Evolutionary conservation across 2,113 vertebrate species (phyloP), one percentile per base, ranked within the genome.

Genomic region (Etheostoma cragini): DNA sequence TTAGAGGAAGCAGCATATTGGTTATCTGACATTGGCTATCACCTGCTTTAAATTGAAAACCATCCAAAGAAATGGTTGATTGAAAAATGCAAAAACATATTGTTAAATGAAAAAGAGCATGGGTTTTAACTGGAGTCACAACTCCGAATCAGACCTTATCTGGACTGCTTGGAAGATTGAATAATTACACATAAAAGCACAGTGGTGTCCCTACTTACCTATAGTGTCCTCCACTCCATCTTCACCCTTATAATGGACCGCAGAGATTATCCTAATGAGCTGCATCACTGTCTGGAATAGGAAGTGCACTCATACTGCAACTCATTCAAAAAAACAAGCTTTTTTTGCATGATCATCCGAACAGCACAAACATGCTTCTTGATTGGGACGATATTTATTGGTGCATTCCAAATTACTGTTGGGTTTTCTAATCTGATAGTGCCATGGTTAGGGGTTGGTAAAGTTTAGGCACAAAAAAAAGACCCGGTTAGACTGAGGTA

Each of bases 11-110:
- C 67, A 6, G 45, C 13, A 7, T 72, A 75, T 60, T 33, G 47
- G 53, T 82, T 81, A 89, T 91, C 88, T 64, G 67, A 35, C 78
- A 63, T 71, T 76, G 47, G 50, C 50, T 49, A 76, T 81, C 22
- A 7, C 47, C 33, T 52, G 21, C 47, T 49, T 15, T 79, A 52
- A 70, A 81, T 57, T 78, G 52, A 80, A 68, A 69, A 71, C 47
- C 38, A 24, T 76, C 38, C 53, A 53, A 80, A 73, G 60, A 58
- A 74, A 82, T 57, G 30, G 1, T n/a, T 80, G 71, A 70, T 72
- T 78, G 16, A 77, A 46, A 65, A 69, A 78, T 49, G 38, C 3
- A 50, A 57, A 24, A 62, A 70, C 54, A 77, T 56, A 42, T 42
- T 42, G 54, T 50, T 69, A 26, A 70, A 71, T 76, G 4, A 64